Evolutionary conservation across 1,140 invertebrate species (phyloP).

Genomic region (Drosophila mayri): DNA sequence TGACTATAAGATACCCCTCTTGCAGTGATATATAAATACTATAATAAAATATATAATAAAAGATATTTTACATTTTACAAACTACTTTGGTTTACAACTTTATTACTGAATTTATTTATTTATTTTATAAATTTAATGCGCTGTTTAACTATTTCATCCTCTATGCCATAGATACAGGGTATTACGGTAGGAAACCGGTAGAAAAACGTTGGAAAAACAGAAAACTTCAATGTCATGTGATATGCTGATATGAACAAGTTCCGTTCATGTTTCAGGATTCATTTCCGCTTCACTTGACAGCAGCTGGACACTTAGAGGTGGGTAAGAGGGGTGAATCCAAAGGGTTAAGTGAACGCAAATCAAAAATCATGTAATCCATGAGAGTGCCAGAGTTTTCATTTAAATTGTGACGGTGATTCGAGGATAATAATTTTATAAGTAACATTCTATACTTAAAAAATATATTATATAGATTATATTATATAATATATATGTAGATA

Average conservation of each 20-base stretch:
- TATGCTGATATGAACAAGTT: conserved; percentile 36
- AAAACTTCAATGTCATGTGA: conserved; percentile 32
- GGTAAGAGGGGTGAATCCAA: conserved; percentile 20
- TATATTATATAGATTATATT: too few relatives aligned
- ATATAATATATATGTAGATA: too few relatives aligned
- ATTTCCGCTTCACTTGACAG: conserved; percentile 57
- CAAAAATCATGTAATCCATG: neutral
- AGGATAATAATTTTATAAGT: too few relatives aligned
- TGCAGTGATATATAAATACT: neutral
- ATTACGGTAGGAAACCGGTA: neutral
- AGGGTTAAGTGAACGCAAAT: conserved; percentile 27
- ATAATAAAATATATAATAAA: too few relatives aligned
- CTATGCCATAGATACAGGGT: neutral
- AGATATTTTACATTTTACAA: neutral
- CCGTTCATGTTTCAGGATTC: conserved; percentile 38
- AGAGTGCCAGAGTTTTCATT: neutral
- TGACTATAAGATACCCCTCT: neutral
- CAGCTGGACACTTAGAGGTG: conserved; percentile 20
- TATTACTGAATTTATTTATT: neutral
- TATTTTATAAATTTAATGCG: neutral
- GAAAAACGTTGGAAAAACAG: conserved; percentile 13
- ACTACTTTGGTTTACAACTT: neutral
- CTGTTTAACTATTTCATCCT: neutral
- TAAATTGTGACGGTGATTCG: neutral
- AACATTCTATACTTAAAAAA: too few relatives aligned